Evolutionary conservation across 2,113 vertebrate genomes (phyloP).

Genomic region (Neotoma lepida): DNA sequence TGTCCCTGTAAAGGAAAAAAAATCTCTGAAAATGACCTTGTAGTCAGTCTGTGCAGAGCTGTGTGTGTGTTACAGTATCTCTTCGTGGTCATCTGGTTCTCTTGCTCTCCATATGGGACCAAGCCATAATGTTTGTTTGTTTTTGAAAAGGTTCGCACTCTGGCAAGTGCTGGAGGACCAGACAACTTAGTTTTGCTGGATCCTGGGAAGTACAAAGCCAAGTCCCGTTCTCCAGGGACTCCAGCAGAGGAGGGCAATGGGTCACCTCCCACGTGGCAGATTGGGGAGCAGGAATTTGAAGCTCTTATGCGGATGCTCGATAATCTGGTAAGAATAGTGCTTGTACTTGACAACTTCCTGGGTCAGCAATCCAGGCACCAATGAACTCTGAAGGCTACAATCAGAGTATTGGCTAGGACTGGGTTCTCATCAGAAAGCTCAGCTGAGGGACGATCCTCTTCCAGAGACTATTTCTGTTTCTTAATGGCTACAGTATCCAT

Average conservation of each 20-base stretch:
- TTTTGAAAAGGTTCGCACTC: conserved; percentile 92
- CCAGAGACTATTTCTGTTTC: not conserved
- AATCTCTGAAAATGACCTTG: not conserved
- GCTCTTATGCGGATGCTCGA: conserved; percentile 99
- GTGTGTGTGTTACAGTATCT: not conserved
- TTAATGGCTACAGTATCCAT: not conserved
- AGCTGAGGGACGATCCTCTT: fast-evolving
- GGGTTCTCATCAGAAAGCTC: not conserved
- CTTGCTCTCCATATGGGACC: not conserved
- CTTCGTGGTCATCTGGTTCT: not conserved
- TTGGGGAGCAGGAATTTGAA: conserved; percentile 98
- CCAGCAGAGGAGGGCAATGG: conserved; percentile 87
- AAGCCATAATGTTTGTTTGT: not conserved
- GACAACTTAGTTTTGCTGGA: conserved; percentile 97
- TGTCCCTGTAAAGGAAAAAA: not conserved
- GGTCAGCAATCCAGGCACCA: not conserved
- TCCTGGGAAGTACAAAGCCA: conserved; percentile 94
- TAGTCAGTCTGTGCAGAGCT: not conserved
- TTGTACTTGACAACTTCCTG: not conserved
- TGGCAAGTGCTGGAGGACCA: conserved; percentile 97
- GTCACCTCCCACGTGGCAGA: conserved; percentile 92
- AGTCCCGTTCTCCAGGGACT: conserved; percentile 89
- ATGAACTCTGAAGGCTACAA: not conserved
- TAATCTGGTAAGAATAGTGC: conserved; percentile 91
- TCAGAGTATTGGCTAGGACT: not conserved